Percentiles rank a stretch among this genome's conserved stretches.
These are phyloP conservation scores for Prenolepis imparis DNA, from an alignment of 2,888 invertebrate genomes.

Conservation along the genomic window DNA sequence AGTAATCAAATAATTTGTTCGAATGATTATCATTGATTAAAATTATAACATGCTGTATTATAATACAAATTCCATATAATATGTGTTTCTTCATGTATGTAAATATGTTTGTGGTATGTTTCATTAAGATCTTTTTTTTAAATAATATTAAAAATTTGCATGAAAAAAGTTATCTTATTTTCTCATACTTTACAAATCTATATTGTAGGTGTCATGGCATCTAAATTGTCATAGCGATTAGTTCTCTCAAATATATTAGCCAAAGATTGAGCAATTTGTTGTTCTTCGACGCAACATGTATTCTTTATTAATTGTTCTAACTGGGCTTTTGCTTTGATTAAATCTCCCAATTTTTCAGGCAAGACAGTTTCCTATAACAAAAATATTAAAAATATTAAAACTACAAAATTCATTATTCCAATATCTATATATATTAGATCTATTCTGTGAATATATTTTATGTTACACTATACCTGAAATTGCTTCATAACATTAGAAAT, in stretches of 20 bases:
- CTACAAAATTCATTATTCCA: slow-evolving; percentile 13
- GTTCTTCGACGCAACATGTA: slow-evolving; percentile 76
- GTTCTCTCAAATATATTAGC: slow-evolving; percentile 78
- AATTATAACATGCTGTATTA: not conserved
- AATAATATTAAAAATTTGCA: slow-evolving; percentile 10
- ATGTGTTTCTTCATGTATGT: not conserved
- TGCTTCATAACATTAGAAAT: slow-evolving; percentile 80
- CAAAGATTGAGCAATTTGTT: slow-evolving; percentile 77
- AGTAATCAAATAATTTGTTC: slow-evolving; percentile 17
- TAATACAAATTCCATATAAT: not conserved
- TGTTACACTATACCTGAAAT: slow-evolving; percentile 79
- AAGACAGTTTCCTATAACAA: slow-evolving; percentile 81
- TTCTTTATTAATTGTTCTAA: slow-evolving; percentile 77
- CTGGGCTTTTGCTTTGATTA: slow-evolving; percentile 80
- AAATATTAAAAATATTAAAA: not conserved
- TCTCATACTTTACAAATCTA: slow-evolving; percentile 6
- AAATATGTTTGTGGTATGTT: not conserved
- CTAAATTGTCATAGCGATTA: slow-evolving; percentile 72
- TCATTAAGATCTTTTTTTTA: not conserved
- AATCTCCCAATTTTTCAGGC: slow-evolving; percentile 83
- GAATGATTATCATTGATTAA: not conserved
- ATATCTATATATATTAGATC: not conserved
- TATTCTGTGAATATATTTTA: slow-evolving; percentile 26
- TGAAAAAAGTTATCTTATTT: slow-evolving; percentile 4
- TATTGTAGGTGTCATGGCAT: slow-evolving; percentile 36